These are phyloP conservation scores for Sarotherodon lohbergeri DNA, from an alignment of 2,113 vertebrate genomes.

Conservation along the genomic window DNA sequence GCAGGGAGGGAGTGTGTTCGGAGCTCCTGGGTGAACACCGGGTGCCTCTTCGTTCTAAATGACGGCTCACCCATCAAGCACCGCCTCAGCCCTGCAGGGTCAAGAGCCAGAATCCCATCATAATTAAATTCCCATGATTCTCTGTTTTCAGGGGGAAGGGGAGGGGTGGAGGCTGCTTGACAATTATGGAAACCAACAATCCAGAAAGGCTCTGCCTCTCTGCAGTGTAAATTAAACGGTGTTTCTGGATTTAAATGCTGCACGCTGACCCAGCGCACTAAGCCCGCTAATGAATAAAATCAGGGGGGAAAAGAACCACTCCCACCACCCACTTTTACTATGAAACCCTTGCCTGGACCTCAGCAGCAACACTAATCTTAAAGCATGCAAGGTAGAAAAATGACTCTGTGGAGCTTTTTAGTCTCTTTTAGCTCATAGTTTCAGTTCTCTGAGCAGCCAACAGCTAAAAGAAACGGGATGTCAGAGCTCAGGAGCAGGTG, in stretches of 20 bases:
- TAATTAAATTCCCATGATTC: constrained; percentile 70
- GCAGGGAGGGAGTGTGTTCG: not conserved
- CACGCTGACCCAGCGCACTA: not conserved
- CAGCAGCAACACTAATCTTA: not conserved
- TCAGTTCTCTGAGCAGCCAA: not conserved
- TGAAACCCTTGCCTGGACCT: not conserved
- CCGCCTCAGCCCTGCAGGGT: constrained; percentile 55
- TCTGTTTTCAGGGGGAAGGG: constrained; percentile 12
- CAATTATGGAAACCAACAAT: constrained; percentile 93
- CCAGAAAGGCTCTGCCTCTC: constrained; percentile 86
- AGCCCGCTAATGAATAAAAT: constrained; percentile 76
- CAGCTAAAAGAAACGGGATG: not conserved
- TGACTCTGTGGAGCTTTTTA: not conserved
- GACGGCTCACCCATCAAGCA: constrained; percentile 44
- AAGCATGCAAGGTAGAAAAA: not conserved
- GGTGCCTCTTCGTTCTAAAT: not conserved
- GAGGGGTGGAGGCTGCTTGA: constrained; percentile 62
- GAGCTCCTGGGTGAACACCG: not conserved
- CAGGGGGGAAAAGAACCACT: constrained; percentile 51
- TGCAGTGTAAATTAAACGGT: constrained; percentile 81
- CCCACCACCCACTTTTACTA: not conserved
- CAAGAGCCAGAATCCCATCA: constrained; percentile 60
- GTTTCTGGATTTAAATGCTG: constrained; percentile 36
- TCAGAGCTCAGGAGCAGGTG: not conserved
- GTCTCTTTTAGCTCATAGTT: not conserved